Evolutionary conservation across 1,140 invertebrate genomes (phyloP).

Genomic region (Drosophila trapezifrons): DNA sequence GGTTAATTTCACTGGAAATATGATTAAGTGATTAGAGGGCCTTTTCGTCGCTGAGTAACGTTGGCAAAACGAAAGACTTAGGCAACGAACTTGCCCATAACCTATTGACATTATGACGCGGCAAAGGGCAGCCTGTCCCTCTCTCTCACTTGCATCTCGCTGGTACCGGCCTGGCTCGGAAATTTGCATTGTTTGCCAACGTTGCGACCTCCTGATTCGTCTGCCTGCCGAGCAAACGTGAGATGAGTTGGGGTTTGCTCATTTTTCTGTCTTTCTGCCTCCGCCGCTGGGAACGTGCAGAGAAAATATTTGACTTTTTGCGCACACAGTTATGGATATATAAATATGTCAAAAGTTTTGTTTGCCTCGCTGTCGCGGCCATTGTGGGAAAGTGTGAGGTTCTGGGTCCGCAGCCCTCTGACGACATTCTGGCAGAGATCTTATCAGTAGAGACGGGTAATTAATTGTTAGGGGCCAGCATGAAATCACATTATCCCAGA

Average conservation of each 20-base stretch:
- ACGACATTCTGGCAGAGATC: slow-evolving; percentile 25
- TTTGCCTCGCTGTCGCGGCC: slow-evolving; percentile 50
- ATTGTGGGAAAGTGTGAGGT: slow-evolving; percentile 54
- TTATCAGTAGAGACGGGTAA: slow-evolving; percentile 24
- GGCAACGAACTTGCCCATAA: slow-evolving; percentile 72
- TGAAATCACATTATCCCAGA: slow-evolving; percentile 7
- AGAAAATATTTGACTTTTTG: slow-evolving; percentile 75
- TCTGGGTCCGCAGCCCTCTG: slow-evolving; percentile 20
- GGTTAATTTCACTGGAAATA: slow-evolving; percentile 47
- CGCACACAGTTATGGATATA: slow-evolving; percentile 66
- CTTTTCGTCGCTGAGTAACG: slow-evolving; percentile 3
- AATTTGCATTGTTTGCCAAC: slow-evolving; percentile 75
- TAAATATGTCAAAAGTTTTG: slow-evolving; percentile 71
- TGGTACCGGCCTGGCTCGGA: slow-evolving; percentile 15
- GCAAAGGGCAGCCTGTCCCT: slow-evolving; percentile 16
- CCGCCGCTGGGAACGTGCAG: slow-evolving; percentile 63
- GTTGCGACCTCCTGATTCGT: slow-evolving; percentile 56
- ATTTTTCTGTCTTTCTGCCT: slow-evolving; percentile 31
- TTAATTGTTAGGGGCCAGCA: slow-evolving; percentile 14
- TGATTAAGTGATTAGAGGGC: slow-evolving; percentile 53
- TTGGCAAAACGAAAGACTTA: slow-evolving; percentile 68
- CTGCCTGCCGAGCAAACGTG: slow-evolving; percentile 56
- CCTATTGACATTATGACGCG: slow-evolving; percentile 71
- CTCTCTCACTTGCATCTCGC: slow-evolving; percentile 26
- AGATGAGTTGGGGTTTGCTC: slow-evolving; percentile 53